Evolutionary conservation across 2,888 invertebrate genomes (phyloP).

Genomic region (Parthenolecanium corni): DNA sequence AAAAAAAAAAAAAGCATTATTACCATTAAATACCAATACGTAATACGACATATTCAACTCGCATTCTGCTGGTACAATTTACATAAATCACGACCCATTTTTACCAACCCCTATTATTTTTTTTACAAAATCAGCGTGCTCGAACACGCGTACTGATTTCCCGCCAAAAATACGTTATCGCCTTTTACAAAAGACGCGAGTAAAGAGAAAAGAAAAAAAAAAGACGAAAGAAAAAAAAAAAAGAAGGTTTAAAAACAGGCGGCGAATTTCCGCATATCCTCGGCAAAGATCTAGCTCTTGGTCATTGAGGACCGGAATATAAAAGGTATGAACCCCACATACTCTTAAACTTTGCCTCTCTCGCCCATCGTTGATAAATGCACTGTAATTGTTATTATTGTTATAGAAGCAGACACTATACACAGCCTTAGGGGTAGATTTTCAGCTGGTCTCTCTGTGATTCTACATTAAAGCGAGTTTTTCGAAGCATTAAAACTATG

Average conservation of each 20-base stretch:
- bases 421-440: slow-evolving; percentile 23
- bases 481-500: slow-evolving; percentile 28
- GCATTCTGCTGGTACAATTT: too few relatives aligned
- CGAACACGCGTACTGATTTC: slow-evolving; percentile 7
- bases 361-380: slow-evolving; percentile 24
- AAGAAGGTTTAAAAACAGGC: slow-evolving; percentile 1
- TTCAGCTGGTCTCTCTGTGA: slow-evolving; percentile 28
- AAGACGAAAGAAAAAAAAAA: not conserved
- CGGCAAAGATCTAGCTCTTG: slow-evolving; percentile 16
- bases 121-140: not conserved
- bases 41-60: too few relatives aligned
- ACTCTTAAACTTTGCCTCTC: slow-evolving; percentile 21
- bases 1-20: too few relatives aligned
- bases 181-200: not conserved
- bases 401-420: slow-evolving; percentile 25
- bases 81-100: too few relatives aligned
- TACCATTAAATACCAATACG: too few relatives aligned
- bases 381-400: slow-evolving; percentile 28
- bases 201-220: not conserved
- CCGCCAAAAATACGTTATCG: slow-evolving; percentile 13
- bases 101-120: not conserved
- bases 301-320: slow-evolving; percentile 28
- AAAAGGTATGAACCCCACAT: slow-evolving; percentile 26
- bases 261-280: slow-evolving; percentile 23
- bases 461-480: slow-evolving; percentile 28